Evolutionary conservation across 2,888 invertebrate species (phyloP).

Genomic region (Chymomyza amoena): DNA sequence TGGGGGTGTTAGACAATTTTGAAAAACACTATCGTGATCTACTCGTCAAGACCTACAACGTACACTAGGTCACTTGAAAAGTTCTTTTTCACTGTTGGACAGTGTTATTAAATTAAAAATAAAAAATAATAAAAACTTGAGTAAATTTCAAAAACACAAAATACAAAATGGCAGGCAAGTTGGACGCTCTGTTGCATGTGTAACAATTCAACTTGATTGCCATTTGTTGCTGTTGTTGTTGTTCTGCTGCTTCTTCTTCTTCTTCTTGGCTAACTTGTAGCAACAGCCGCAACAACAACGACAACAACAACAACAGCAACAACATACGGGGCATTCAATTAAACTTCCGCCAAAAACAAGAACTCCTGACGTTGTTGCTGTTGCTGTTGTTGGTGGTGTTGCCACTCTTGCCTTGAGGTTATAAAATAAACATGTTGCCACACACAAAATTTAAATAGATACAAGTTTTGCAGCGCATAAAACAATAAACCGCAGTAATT

Average conservation of each 20-base stretch:
- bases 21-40: too few relatives aligned
- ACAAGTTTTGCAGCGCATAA: conserved; percentile 72
- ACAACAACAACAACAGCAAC: neutral
- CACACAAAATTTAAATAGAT: conserved; percentile 76
- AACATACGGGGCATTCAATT: conserved; percentile 68
- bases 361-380: conserved; percentile 21
- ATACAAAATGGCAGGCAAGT: conserved; percentile 22
- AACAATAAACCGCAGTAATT: conserved; percentile 72
- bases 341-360: conserved; percentile 72
- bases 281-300: neutral
- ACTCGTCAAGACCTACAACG: too few relatives aligned
- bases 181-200: conserved; percentile 27
- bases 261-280: neutral
- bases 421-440: conserved; percentile 77
- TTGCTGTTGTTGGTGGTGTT: conserved; percentile 1
- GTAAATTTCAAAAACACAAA: conserved; percentile 55
- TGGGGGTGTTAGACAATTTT: too few relatives aligned
- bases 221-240: conserved; percentile 45
- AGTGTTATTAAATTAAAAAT: conserved; percentile 60
- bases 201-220: conserved; percentile 69
- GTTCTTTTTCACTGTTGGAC: too few relatives aligned
- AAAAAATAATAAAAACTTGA: conserved; percentile 66
- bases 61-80: too few relatives aligned
- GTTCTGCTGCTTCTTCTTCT: neutral
- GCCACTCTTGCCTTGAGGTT: conserved; percentile 64